These are phyloP conservation scores for Drosophila equinoxialis DNA, from an alignment of 1,140 invertebrate genomes.

Conservation along the genomic window DNA sequence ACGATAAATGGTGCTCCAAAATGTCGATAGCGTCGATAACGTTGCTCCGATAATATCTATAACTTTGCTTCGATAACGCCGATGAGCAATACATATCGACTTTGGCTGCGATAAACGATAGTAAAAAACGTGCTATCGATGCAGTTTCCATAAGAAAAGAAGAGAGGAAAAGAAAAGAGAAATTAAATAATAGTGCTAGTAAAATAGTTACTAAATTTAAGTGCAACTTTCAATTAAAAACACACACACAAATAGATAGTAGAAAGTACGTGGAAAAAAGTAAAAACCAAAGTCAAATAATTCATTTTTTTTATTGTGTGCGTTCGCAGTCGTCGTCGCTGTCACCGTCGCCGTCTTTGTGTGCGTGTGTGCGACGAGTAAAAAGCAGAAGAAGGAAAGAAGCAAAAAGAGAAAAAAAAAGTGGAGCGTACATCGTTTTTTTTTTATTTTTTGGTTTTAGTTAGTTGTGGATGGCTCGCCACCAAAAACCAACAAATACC, in stretches of 20 bases:
- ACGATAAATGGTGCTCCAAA: no score
- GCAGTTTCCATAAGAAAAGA: conserved; percentile 57
- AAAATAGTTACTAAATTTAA: conserved; percentile 67
- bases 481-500: conserved; percentile 49
- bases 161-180: conserved; percentile 26
- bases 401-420: conserved; percentile 24
- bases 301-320: conserved; percentile 53
- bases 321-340: conserved; percentile 30
- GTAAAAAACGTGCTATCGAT: conserved; percentile 31
- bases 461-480: conserved; percentile 75
- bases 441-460: conserved; percentile 12
- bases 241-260: conserved; percentile 35
- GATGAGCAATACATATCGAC: not conserved
- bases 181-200: conserved; percentile 55
- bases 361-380: conserved; percentile 39
- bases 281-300: conserved; percentile 31
- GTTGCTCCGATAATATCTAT: no score
- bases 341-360: not conserved
- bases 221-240: conserved; percentile 46
- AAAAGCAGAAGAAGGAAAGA: conserved; percentile 2
- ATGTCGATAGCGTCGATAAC: no score
- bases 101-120: no score
- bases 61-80: no score
- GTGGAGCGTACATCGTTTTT: conserved; percentile 57
- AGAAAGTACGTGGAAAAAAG: conserved; percentile 70